Conservation (phyloP, 2,888 invertebrate species). For the Geotrupes spiniger region DNA sequence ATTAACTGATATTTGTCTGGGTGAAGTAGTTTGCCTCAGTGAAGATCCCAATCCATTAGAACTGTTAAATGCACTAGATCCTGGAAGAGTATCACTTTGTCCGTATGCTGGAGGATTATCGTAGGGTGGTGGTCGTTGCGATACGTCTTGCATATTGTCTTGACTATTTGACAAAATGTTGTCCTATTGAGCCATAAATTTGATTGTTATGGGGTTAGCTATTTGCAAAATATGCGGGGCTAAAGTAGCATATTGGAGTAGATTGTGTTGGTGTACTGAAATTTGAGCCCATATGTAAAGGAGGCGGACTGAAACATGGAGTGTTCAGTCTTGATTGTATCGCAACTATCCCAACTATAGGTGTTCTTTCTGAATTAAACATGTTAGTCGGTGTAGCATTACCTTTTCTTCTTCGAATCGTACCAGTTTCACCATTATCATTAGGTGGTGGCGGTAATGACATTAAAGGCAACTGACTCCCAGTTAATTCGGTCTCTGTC, state of each 20-base stretch:
- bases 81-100: slow-evolving; percentile 43
- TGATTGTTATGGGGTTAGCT: background rate
- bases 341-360: slow-evolving; percentile 38
- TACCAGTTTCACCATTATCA: slow-evolving; percentile 47
- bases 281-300: slow-evolving; percentile 42
- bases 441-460: slow-evolving; percentile 75
- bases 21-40: slow-evolving; percentile 48
- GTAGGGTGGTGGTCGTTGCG: slow-evolving; percentile 47
- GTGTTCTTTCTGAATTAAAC: slow-evolving; percentile 45
- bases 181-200: no score
- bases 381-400: slow-evolving; percentile 50
- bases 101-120: slow-evolving; percentile 43
- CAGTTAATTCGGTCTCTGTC: slow-evolving; percentile 59
- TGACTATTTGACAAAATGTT: background rate
- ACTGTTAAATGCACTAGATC: slow-evolving; percentile 35
- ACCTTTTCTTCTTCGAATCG: slow-evolving; percentile 50
- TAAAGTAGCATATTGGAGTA: slow-evolving; percentile 42
- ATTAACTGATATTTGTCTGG: slow-evolving; percentile 58
- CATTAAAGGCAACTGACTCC: slow-evolving; percentile 67
- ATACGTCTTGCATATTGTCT: background rate
- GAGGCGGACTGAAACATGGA: slow-evolving; percentile 45
- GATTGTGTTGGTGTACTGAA: slow-evolving; percentile 46
- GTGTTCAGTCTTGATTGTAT: slow-evolving; percentile 47
- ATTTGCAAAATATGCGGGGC: slow-evolving; percentile 33
- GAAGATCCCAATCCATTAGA: slow-evolving; percentile 43